These are phyloP conservation scores for Pangasius larnaudii DNA, from an alignment of 2,797 vertebrate genomes.

Conservation along the genomic window DNA sequence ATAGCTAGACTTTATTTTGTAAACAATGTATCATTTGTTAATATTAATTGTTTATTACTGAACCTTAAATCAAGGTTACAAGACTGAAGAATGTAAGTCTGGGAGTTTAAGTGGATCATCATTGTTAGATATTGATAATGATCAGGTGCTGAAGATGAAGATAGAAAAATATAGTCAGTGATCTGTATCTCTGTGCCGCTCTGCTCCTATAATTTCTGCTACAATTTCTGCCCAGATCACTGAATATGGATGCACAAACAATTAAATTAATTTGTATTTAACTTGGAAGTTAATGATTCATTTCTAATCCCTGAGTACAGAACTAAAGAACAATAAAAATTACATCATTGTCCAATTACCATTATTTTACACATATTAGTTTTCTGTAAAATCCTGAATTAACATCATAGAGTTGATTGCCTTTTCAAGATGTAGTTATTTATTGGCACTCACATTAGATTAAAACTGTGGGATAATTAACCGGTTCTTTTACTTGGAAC, in stretches of 20 bases:
- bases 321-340: neutral
- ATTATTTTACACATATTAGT: neutral
- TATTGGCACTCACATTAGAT: slow-evolving; percentile 3
- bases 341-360: neutral
- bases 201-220: neutral
- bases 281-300: neutral
- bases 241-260: too few species aligned
- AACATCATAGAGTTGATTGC: slow-evolving; percentile 21
- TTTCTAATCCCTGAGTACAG: neutral
- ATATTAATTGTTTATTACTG: neutral
- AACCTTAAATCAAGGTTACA: neutral
- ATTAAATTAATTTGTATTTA: neutral
- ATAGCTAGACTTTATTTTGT: neutral
- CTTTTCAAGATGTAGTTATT: slow-evolving; percentile 13
- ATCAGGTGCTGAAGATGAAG: neutral
- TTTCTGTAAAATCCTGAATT: slow-evolving; percentile 4
- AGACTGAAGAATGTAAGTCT: neutral
- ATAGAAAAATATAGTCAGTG: neutral
- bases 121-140: neutral
- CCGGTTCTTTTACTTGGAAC: slow-evolving; percentile 18
- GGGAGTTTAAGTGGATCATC: neutral
- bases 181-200: neutral
- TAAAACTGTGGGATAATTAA: slow-evolving; percentile 13
- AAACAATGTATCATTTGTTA: neutral
- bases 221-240: neutral